Conservation (phyloP, 2,888 invertebrate genomes). For the Syrista parreyssii region DNA sequence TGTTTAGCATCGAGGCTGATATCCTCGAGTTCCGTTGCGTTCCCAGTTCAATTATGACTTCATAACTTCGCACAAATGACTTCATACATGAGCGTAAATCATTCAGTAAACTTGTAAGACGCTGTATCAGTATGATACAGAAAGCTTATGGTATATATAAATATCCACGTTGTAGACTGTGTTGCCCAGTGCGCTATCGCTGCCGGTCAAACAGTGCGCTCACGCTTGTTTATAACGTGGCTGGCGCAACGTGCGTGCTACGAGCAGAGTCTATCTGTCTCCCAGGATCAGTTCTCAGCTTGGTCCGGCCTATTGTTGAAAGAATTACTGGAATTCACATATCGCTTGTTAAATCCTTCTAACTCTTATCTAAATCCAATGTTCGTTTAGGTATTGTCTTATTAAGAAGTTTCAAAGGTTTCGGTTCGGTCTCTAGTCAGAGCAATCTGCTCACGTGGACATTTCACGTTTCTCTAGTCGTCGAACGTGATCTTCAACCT, state of each 20-base stretch:
- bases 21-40: background rate
- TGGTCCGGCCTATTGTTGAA: too few relatives aligned
- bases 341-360: too few relatives aligned
- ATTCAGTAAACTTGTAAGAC: background rate
- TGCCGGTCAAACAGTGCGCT: background rate
- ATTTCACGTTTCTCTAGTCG: too few relatives aligned
- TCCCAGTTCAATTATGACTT: background rate
- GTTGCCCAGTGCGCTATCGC: background rate
- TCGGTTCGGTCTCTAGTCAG: too few relatives aligned
- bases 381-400: too few relatives aligned
- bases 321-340: too few relatives aligned
- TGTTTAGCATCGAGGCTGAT: too few relatives aligned
- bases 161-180: background rate
- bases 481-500: too few relatives aligned
- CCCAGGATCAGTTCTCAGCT: background rate
- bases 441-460: too few relatives aligned
- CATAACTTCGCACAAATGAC: background rate
- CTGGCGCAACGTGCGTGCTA: too few relatives aligned
- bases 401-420: too few relatives aligned
- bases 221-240: background rate
- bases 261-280: background rate
- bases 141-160: background rate
- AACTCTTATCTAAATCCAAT: too few relatives aligned
- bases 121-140: background rate
- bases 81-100: background rate